These are phyloP conservation scores for Euwallacea fornicatus DNA, from an alignment of 1,140 invertebrate species.

Conservation along the genomic window DNA sequence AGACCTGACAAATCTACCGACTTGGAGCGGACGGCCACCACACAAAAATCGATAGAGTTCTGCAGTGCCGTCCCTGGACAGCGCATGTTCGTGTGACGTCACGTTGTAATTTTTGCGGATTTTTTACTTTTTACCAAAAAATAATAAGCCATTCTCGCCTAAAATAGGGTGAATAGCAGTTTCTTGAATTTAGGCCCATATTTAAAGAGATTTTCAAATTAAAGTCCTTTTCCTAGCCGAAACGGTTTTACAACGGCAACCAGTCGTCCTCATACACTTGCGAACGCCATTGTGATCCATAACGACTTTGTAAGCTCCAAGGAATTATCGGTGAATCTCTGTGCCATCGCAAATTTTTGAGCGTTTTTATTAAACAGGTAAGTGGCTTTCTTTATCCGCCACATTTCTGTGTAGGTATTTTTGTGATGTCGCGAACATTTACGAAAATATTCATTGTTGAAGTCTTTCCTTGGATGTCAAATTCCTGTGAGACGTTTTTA, in stretches of 20 bases:
- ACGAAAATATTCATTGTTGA: constrained; percentile 52
- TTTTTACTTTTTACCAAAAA: constrained; percentile 36
- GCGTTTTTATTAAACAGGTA: constrained; percentile 58
- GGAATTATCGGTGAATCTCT: constrained; percentile 61
- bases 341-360: constrained; percentile 63
- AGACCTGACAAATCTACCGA: constrained; percentile 39
- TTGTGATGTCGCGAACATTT: constrained; percentile 52
- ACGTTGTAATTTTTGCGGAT: constrained; percentile 38
- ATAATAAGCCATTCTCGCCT: constrained; percentile 33
- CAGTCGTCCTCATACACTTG: constrained; percentile 31
- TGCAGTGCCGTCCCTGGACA: constrained; percentile 63
- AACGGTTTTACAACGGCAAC: constrained; percentile 24
- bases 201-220: constrained; percentile 17
- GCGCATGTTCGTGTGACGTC: constrained; percentile 57
- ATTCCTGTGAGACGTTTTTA: constrained; percentile 63
- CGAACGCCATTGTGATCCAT: constrained; percentile 78
- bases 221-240: constrained; percentile 22
- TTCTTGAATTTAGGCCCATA: constrained; percentile 27
- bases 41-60: constrained; percentile 64
- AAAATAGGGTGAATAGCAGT: not conserved
- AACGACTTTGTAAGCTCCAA: constrained; percentile 65
- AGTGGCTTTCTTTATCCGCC: constrained; percentile 48
- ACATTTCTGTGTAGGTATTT: constrained; percentile 54
- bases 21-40: constrained; percentile 51
- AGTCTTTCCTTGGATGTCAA: constrained; percentile 62